Evolutionary conservation across 1,140 invertebrate genomes (phyloP), one percentile per base, ranked within the genome.

Genomic region (Lordiphosa collinella): DNA sequence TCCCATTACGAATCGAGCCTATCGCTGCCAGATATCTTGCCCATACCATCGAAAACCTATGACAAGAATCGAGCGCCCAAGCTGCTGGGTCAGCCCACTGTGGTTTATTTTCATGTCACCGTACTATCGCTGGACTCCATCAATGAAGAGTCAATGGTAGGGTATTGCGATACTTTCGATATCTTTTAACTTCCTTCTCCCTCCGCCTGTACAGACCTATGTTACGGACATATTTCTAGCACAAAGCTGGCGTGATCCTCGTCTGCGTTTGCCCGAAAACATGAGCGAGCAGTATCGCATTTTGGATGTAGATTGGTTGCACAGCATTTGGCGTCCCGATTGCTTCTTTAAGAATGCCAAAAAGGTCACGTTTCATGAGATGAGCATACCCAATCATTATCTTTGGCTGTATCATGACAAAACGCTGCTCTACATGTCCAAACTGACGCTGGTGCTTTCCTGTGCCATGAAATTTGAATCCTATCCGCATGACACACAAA

Each of bases 291-390:
- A 96, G 72, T 97, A 97, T 89, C 91, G 96, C 54, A 96, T 97
- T 78, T 90, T 97, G 48, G 95, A 96, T 87, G 95, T 97, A 13
- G 94, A 95, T 68, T 97, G 96, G 96, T 89, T 97, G 67, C 94
- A 96, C 89, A 94, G 93, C 87, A 97, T 97, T 87, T 97, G 96
- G 96, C 91, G 95, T 51, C 96, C 96, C 0, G 96, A 97, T 89
- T 96, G 95, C 87, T 96, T 97, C 90, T 97, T 97, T 87, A 97
- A 96, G 90, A 97, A 97, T 88, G 96, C 96, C 32, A 97, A 97
- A 88, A 95, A 95, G 88, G 96, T 97, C 16, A 97, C 95, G 1
- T 97, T 97, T 72, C 95, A 97, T 68, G 95, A 97, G 90, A 97
- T 97, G 96, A 96, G 95, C 82, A 96, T 97, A 89, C 96, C 96